Evolutionary conservation across 2,797 vertebrate genomes (phyloP), one percentile per base, ranked within the genome.

Genomic region (Acipenser ruthenus): DNA sequence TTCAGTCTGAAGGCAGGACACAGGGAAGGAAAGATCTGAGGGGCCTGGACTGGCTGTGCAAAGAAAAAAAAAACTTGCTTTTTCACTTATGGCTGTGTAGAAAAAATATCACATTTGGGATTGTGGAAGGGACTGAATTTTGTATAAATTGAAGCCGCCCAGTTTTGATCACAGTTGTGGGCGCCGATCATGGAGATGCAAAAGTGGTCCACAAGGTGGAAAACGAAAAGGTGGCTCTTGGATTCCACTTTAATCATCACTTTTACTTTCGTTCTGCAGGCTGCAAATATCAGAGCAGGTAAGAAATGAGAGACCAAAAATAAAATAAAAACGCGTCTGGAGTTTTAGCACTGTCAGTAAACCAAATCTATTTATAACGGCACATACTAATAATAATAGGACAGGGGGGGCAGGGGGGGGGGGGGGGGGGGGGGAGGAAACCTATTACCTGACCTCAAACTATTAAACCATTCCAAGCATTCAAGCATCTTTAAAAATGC

Each of bases 121-220:
- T 77, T 86, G 80, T 80, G 87, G 86, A 89, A 82, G 86, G 89
- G 86, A 88, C 87, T 82, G 74, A 82, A 75, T 72, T 81, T 69
- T 61, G 78, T 83, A 67, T 79, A 81, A 83, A 56, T 79, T 74
- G 80, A 90, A 84, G 76, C 87, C 82, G 76, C 86, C 84, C 75
- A 78, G 82, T 81, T 86, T 80, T 66, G 73, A 75, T 85, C 81
- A 79, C 81, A 72, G 83, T 79, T 64, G 81, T 71, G 87, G 86
- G 85, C 80, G 82, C 72, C 76, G 77, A 86, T 75, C 86, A 93
- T 93, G 92, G 94, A 95, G 90, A 90, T 92, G 93, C 91, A 90
- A 83, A 88, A 83, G 82, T 93, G 95, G 92, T 93, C 91, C 91
- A 88, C 93, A 76, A 90, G 93, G 90, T 95, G 95, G 96, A 97